Percentiles rank a stretch among this genome's conserved stretches.
Conservation (phyloP, 2,113 vertebrate species). For the Hucho hucho region DNA sequence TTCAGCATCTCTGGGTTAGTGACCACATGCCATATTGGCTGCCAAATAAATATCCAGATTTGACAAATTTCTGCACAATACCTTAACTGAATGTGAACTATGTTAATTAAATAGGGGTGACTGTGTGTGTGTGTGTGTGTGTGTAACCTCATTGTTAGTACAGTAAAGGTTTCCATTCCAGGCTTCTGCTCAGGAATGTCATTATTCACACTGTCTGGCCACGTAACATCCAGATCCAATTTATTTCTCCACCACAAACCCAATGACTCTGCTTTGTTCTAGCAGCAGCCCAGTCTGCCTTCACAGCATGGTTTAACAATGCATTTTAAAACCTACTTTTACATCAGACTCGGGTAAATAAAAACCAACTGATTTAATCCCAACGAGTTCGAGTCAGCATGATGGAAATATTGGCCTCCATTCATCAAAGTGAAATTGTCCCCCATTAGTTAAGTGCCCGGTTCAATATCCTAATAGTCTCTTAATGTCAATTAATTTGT, state of each 20-base stretch:
- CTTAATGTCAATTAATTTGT: constrained; percentile 12
- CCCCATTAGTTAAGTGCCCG: not conserved
- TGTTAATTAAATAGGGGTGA: no score
- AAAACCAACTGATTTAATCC: constrained; percentile 7
- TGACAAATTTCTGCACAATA: no score
- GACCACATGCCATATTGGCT: no score
- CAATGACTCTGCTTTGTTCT: constrained; percentile 15
- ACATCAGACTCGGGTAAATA: constrained; percentile 13
- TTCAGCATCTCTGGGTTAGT: no score
- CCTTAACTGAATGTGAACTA: no score
- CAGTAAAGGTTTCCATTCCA: not conserved
- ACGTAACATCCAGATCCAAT: constrained; percentile 9
- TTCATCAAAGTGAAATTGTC: not conserved
- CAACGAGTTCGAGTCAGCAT: constrained; percentile 16
- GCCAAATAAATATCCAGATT: no score
- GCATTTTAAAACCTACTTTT: constrained; percentile 11
- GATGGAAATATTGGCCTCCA: not conserved
- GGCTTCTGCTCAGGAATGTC: constrained; percentile 33
- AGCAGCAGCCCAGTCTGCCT: constrained; percentile 4
- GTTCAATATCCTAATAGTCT: constrained; percentile 35
- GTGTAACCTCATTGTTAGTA: not conserved
- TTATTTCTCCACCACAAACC: constrained; percentile 33
- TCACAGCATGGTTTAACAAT: constrained; percentile 5
- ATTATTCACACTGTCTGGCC: constrained; percentile 37
- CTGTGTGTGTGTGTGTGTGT: not conserved